A percentile compares a stretch with the other conserved stretches of the same genome.
These are phyloP conservation scores for Lytechinus variegatus DNA, from an alignment of 35 echinoderm and acorn worm genomes.

Conservation along the genomic window DNA sequence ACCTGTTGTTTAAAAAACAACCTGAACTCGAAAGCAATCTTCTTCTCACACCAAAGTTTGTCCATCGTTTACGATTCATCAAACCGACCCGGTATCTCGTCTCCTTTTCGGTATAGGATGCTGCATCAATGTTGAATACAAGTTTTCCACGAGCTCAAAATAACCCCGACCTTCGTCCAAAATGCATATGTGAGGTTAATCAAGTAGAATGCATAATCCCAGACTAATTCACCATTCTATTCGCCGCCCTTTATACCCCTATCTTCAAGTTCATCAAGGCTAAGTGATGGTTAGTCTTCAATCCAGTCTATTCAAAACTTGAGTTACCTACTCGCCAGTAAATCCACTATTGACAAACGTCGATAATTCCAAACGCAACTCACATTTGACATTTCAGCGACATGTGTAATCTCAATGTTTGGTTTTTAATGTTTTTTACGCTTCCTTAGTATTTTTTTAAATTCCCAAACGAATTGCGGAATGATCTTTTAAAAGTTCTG, in stretches of 20 bases:
- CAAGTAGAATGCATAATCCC: constrained; percentile 2
- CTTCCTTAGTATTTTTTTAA: no score
- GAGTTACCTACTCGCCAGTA: background rate
- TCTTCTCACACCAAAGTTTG: background rate
- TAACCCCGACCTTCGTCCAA: background rate
- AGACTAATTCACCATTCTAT: background rate
- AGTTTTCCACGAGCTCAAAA: background rate
- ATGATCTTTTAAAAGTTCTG: no score
- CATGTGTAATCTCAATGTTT: no score
- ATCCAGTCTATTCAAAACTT: background rate
- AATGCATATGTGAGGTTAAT: constrained; percentile 7
- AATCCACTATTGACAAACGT: background rate
- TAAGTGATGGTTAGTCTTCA: background rate
- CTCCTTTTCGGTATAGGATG: background rate
- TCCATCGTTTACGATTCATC: background rate
- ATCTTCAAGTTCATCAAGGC: background rate
- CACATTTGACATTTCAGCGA: no score
- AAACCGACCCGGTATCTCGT: background rate
- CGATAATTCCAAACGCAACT: no score
- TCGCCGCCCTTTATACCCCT: background rate
- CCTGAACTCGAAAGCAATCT: background rate
- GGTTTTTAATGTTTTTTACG: no score
- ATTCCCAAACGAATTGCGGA: no score
- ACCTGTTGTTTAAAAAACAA: background rate
- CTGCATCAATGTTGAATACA: background rate